These are phyloP conservation scores for Campylomormyrus numenius DNA, from an alignment of 2,113 vertebrate species.

Conservation along the genomic window DNA sequence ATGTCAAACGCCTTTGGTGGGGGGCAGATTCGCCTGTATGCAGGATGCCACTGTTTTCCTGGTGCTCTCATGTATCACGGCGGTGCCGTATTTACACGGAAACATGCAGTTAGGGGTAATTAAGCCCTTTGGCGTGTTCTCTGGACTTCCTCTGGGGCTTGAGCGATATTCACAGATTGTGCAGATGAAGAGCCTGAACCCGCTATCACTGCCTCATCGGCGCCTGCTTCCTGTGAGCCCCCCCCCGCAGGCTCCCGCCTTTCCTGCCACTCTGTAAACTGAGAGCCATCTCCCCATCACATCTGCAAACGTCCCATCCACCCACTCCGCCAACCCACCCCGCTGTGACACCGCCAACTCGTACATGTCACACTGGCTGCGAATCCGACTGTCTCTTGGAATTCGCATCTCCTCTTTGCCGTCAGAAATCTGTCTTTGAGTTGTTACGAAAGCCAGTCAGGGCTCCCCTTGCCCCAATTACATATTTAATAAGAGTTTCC, in stretches of 20 bases:
- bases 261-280: slow-evolving; percentile 36
- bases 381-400: background rate
- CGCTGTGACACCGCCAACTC: background rate
- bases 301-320: slow-evolving; percentile 19
- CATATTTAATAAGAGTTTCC: background rate
- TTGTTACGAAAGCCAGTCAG: background rate
- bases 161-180: slow-evolving; percentile 16
- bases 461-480: background rate
- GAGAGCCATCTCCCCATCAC: slow-evolving; percentile 32
- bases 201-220: slow-evolving; percentile 18
- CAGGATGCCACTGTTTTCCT: background rate
- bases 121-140: background rate
- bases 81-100: slow-evolving; percentile 8
- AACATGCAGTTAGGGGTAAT: background rate
- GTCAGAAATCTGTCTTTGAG: background rate
- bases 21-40: background rate
- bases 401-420: background rate
- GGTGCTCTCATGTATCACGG: background rate
- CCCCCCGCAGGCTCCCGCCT: slow-evolving; percentile 28
- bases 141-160: slow-evolving; percentile 20
- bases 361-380: background rate
- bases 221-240: slow-evolving; percentile 20
- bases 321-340: background rate
- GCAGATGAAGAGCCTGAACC: slow-evolving; percentile 13
- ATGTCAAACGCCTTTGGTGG: too few species aligned